A percentile compares a stretch with the other conserved stretches of the same genome.
Evolutionary conservation across 2,888 invertebrate genomes (phyloP).

Genomic region (Strigamia transsilvanica): DNA sequence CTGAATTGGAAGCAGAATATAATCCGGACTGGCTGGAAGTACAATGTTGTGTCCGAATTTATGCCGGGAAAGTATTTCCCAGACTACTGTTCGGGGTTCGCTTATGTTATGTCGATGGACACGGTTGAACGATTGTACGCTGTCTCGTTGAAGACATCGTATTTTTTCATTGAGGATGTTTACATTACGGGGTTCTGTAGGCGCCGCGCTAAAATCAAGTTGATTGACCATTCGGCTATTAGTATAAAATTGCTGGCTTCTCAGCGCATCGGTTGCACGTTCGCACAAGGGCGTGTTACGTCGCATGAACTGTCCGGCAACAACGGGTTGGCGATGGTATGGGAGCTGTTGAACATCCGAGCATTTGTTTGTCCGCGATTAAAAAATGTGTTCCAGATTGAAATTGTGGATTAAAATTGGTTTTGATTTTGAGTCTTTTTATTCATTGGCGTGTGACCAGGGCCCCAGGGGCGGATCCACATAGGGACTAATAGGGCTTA

Average conservation of each 20-base stretch:
- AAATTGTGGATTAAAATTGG: too few species aligned
- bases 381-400: too few species aligned
- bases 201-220: conserved; percentile 57
- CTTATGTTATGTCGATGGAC: conserved; percentile 57
- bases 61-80: conserved; percentile 58
- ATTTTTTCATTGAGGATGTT: conserved; percentile 60
- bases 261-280: conserved; percentile 54
- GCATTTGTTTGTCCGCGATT: conserved; percentile 58
- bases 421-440: too few species aligned
- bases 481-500: too few species aligned
- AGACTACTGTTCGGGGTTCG: conserved; percentile 59
- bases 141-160: conserved; percentile 57
- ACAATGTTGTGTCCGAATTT: conserved; percentile 57
- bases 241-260: conserved; percentile 57
- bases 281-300: conserved; percentile 57
- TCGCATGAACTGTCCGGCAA: conserved; percentile 58
- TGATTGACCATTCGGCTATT: conserved; percentile 57
- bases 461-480: too few species aligned
- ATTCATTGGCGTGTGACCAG: too few species aligned
- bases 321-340: conserved; percentile 57
- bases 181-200: conserved; percentile 60
- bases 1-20: conserved; percentile 57
- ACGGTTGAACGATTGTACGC: conserved; percentile 57
- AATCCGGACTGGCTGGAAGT: conserved; percentile 56
- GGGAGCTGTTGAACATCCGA: conserved; percentile 59